These are phyloP conservation scores for Brachionichthys hirsutus DNA, from an alignment of 2,113 vertebrate genomes.

Conservation along the genomic window DNA sequence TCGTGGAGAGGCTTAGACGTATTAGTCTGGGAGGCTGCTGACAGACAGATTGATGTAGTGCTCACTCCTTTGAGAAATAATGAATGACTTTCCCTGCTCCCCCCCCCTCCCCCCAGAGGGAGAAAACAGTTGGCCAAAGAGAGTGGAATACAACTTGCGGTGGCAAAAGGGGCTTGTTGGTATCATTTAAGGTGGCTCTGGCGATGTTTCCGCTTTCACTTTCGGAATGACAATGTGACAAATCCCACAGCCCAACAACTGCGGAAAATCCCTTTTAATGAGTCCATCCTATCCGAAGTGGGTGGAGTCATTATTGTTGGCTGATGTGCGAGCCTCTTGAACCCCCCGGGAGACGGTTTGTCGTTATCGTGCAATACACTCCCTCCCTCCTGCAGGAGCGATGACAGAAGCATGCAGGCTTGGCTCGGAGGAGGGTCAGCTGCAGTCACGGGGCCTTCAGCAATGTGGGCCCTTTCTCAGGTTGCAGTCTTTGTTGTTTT, in stretches of 20 bases:
- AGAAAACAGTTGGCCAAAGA: constrained; percentile 36
- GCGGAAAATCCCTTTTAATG: constrained; percentile 29
- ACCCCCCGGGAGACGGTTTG: not conserved
- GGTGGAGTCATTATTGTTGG: constrained; percentile 16
- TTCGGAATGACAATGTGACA: constrained; percentile 12
- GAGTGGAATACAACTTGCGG: constrained; percentile 31
- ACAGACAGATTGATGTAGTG: constrained; percentile 69
- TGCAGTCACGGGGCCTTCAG: not conserved
- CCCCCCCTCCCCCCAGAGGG: no score
- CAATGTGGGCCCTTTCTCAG: not conserved
- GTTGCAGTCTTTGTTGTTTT: not conserved
- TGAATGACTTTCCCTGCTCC: constrained; percentile 60
- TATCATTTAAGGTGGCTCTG: constrained; percentile 20
- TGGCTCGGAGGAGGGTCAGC: not conserved
- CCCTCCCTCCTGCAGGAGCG: not conserved
- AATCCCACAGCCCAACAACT: constrained; percentile 24
- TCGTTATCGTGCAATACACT: not conserved
- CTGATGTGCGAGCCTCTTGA: constrained; percentile 6
- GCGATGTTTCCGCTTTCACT: constrained; percentile 35
- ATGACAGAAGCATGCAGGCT: not conserved
- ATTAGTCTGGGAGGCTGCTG: constrained; percentile 59
- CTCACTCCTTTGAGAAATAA: constrained; percentile 62
- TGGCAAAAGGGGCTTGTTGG: constrained; percentile 25
- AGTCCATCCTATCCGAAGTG: constrained; percentile 1
- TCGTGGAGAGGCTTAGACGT: constrained; percentile 40